These are phyloP conservation scores for Physocephala rufipes DNA, from an alignment of 2,888 invertebrate genomes.

Conservation along the genomic window DNA sequence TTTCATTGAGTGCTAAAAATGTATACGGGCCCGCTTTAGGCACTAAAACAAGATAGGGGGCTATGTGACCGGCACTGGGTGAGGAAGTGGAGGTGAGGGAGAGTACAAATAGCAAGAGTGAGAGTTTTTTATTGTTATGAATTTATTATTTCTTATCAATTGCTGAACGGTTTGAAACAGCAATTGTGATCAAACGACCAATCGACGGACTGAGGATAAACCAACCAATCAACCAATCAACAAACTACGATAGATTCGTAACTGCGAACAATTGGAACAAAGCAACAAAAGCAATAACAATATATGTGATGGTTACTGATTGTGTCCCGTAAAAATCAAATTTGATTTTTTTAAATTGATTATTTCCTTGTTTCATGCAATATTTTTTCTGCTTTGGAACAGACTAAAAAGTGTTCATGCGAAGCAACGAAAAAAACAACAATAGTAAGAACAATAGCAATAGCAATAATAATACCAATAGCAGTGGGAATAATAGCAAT, in stretches of 20 bases:
- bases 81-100: no score
- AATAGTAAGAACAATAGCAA: constrained; percentile 11
- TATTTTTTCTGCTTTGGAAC: constrained; percentile 9
- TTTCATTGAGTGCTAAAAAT: no score
- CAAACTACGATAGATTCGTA: background rate
- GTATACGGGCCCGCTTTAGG: no score
- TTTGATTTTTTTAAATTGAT: constrained; percentile 66
- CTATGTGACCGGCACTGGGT: no score
- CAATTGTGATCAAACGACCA: no score
- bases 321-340: constrained; percentile 55
- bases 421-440: background rate
- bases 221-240: constrained; percentile 7
- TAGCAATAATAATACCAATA: background rate
- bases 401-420: no score
- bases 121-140: constrained; percentile 35
- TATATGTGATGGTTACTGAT: constrained; percentile 4
- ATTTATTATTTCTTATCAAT: constrained; percentile 47
- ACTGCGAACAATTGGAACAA: background rate
- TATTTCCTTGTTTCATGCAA: constrained; percentile 61
- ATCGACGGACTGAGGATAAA: no score
- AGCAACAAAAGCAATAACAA: background rate
- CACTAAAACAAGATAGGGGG: no score
- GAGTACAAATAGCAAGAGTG: no score
- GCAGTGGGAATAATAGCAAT: background rate
- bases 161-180: background rate